Percentiles rank a stretch among this genome's conserved stretches.
Evolutionary conservation across 2,113 vertebrate genomes (phyloP).

Genomic region (Elephantulus edwardii): DNA sequence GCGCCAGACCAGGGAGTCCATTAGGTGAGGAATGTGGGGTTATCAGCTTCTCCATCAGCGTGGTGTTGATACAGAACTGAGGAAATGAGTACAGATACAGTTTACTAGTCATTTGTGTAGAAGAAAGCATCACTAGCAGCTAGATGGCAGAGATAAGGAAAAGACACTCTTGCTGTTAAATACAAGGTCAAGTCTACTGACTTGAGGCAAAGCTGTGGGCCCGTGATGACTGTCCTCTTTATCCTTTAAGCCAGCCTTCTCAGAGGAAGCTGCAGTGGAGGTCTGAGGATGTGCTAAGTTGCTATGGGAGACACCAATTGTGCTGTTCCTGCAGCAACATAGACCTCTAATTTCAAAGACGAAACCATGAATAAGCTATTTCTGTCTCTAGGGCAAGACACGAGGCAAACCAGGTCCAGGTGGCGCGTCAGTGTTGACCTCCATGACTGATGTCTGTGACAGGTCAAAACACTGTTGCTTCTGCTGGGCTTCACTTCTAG

Average conservation of each 20-base stretch:
- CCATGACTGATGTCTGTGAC: fast-evolving
- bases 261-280: no score
- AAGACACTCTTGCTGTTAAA: neutral
- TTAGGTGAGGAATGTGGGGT: neutral
- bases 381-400: neutral
- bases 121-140: neutral
- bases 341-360: neutral
- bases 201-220: neutral
- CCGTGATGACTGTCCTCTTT: no score
- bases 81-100: neutral
- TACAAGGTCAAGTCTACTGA: neutral
- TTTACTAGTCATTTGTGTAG: neutral
- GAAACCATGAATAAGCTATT: no score
- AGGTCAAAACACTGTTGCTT: fast-evolving
- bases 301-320: fast-evolving
- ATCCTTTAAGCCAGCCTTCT: no score
- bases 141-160: neutral
- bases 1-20: neutral
- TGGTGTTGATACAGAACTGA: neutral
- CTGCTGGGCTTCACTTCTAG: fast-evolving
- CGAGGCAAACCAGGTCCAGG: fast-evolving
- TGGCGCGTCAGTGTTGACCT: no score
- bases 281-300: neutral
- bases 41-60: neutral
- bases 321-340: neutral